phyloP scores from a whole-genome alignment of 53 echinoderm and acorn worm genomes.

The Crossaster papposus region DNA sequence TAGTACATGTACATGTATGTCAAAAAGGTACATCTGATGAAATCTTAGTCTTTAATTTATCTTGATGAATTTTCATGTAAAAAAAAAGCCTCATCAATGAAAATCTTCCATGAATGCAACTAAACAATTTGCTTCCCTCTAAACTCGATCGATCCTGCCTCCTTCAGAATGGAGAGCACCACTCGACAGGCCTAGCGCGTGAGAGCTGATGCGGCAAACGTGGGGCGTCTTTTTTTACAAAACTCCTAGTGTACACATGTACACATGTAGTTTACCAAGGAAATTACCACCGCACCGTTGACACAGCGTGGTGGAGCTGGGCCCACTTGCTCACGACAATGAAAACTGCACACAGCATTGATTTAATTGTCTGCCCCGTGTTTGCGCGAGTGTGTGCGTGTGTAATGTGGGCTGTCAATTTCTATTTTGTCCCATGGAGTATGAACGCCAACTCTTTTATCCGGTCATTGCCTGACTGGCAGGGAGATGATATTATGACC shows the following conservation, averaged over 20 bases:
- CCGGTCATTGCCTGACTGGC: background rate
- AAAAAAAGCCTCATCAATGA: background rate
- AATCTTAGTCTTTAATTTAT: background rate
- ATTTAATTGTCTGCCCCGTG: constrained; percentile 46
- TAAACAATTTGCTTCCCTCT: constrained; percentile 13
- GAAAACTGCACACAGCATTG: constrained; percentile 45
- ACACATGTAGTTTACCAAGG: constrained; percentile 39
- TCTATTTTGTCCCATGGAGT: background rate
- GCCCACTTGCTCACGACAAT: constrained; percentile 55
- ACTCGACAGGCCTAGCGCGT: constrained; percentile 18
- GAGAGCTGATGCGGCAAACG: constrained; percentile 22
- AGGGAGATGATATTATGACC: background rate
- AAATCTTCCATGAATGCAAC: background rate
- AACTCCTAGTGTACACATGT: background rate
- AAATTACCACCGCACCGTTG: constrained; percentile 45
- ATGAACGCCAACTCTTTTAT: background rate
- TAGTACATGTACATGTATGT: no score
- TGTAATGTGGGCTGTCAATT: constrained; percentile 21
- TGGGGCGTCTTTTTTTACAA: constrained; percentile 15
- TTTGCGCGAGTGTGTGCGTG: constrained; percentile 20
- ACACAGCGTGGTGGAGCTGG: constrained; percentile 25
- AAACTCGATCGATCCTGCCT: background rate
- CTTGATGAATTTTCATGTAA: background rate
- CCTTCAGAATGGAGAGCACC: constrained; percentile 9
- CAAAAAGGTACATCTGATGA: no score